Evolutionary conservation across 2,797 vertebrate genomes (phyloP).

Genomic region (Clamator glandarius): DNA sequence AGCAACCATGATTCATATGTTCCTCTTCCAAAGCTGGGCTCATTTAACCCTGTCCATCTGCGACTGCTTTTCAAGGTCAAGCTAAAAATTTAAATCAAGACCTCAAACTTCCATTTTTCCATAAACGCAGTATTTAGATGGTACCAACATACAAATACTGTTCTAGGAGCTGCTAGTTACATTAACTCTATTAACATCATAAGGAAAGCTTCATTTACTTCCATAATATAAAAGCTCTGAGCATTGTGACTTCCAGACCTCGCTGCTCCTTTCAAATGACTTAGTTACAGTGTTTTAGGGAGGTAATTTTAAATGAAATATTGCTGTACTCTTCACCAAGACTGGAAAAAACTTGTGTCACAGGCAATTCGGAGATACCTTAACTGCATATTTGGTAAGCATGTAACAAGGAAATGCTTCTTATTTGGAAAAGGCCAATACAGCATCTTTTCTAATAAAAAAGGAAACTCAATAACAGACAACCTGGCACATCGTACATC

Average conservation of each 20-base stretch:
- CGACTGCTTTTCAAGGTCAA: conserved; percentile 56
- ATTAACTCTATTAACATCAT: neutral
- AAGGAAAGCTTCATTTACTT: neutral
- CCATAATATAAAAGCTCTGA: neutral
- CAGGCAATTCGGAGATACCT: neutral
- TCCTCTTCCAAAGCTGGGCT: conserved; percentile 40
- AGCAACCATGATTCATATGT: conserved; percentile 18
- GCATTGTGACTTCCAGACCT: neutral
- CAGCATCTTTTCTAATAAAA: neutral
- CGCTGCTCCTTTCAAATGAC: conserved; percentile 5
- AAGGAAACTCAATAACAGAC: neutral
- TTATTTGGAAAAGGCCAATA: neutral
- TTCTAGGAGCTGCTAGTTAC: neutral
- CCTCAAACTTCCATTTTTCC: neutral
- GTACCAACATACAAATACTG: neutral
- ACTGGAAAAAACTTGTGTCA: neutral
- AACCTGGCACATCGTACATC: neutral
- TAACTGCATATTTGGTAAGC: neutral
- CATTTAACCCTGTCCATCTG: conserved; percentile 48
- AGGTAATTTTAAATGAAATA: neutral
- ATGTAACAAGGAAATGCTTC: neutral
- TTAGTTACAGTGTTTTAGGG: neutral
- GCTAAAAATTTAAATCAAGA: conserved; percentile 3
- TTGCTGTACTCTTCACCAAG: neutral
- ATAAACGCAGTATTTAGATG: neutral